Conservation (phyloP, 2,113 vertebrate genomes). For the Quiscalus mexicanus region DNA sequence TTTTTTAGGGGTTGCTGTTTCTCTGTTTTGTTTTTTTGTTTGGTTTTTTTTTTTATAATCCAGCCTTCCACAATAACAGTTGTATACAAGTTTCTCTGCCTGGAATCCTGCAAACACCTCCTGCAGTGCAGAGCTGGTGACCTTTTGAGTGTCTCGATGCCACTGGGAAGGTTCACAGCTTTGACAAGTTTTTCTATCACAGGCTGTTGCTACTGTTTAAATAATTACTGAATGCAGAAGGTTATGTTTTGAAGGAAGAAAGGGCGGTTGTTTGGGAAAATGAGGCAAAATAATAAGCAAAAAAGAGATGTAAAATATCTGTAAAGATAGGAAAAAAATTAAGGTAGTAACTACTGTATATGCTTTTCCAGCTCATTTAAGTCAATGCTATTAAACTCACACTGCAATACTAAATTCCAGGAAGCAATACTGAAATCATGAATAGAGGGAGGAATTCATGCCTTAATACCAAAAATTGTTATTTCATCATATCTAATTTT, state of each 20-base stretch:
- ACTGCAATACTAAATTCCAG: constrained; percentile 1
- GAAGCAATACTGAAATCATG: not conserved
- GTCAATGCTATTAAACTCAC: not conserved
- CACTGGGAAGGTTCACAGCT: not conserved
- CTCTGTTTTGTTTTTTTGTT: not conserved
- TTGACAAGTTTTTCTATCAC: not conserved
- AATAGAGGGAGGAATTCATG: not conserved
- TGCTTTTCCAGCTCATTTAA: constrained; percentile 11
- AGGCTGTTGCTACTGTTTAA: not conserved
- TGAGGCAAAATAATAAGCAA: not conserved
- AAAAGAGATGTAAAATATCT: not conserved
- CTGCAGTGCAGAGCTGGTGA: not conserved
- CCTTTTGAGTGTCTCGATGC: not conserved
- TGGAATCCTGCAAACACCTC: not conserved
- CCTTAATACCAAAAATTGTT: not conserved
- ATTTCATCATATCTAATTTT: not conserved
- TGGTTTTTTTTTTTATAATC: not conserved
- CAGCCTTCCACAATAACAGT: not conserved
- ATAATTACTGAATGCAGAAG: not conserved
- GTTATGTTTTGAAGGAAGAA: not conserved
- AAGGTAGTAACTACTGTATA: not conserved
- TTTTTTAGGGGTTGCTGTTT: not conserved
- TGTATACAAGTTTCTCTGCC: not conserved
- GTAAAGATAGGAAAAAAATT: not conserved
- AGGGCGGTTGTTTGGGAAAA: not conserved